Conservation (phyloP, 1,140 invertebrate genomes). For the Aporrectodea caliginosa region DNA sequence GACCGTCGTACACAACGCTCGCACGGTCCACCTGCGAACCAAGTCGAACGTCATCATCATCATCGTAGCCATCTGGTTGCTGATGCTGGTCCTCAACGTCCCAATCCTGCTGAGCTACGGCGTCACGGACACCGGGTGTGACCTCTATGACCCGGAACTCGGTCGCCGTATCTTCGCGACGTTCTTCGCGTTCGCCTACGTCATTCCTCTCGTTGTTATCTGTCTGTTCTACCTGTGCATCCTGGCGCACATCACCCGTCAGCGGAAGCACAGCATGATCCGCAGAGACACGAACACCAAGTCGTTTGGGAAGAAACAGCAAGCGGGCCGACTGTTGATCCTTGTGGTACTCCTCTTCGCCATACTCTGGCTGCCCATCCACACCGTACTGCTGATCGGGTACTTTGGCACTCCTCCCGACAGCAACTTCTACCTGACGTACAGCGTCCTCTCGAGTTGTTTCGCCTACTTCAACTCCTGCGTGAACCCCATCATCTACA, state of each 20-base stretch:
- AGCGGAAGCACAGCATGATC: neutral
- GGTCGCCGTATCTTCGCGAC: conserved; percentile 12
- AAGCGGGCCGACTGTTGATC: conserved; percentile 84
- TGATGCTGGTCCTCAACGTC: conserved; percentile 13
- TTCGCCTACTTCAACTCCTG: conserved; percentile 56
- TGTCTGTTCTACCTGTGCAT: neutral
- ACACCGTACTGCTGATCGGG: neutral
- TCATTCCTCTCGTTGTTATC: neutral
- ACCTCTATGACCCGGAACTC: neutral
- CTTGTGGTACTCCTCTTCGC: conserved; percentile 91
- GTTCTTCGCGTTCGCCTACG: conserved; percentile 5
- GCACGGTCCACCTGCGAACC: conserved; percentile 12
- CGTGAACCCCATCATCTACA: conserved; percentile 69
- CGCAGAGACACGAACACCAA: too few species aligned
- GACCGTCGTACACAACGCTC: conserved; percentile 24
- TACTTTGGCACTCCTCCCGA: neutral
- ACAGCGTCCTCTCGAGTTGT: neutral
- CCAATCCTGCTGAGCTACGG: neutral
- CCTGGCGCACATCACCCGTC: neutral
- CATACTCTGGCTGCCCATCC: conserved; percentile 78
- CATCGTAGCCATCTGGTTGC: conserved; percentile 17
- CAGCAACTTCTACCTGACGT: neutral
- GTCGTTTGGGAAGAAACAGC: conserved; percentile 62
- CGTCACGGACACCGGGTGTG: neutral
- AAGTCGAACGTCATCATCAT: conserved; percentile 15